phyloP scores from a whole-genome alignment of 2,888 invertebrate species.

The Sphaeridia pumilis region DNA sequence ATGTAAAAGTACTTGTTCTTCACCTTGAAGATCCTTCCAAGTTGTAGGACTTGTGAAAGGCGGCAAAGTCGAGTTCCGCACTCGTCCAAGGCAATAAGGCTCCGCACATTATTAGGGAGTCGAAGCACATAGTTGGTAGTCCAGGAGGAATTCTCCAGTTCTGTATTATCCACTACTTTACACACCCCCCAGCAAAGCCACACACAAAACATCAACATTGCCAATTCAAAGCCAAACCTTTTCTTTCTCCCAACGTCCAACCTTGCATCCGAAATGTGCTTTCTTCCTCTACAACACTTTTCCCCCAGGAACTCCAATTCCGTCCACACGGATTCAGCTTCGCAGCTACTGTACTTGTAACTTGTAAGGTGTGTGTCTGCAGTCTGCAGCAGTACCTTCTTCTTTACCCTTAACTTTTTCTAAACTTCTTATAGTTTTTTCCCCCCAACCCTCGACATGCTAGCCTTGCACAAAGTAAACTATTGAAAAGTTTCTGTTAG shows the following conservation, averaged over 20 bases:
- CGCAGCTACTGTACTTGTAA: neutral
- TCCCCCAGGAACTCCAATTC: neutral
- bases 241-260: conserved; percentile 2
- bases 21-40: too few relatives aligned
- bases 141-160: conserved; percentile 25
- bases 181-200: conserved; percentile 3
- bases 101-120: conserved; percentile 2
- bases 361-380: neutral
- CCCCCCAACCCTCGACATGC: too few relatives aligned
- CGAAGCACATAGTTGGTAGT: conserved; percentile 17
- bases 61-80: too few relatives aligned
- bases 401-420: neutral
- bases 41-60: too few relatives aligned
- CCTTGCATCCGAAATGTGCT: conserved; percentile 13
- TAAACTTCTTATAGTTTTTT: neutral
- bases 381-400: neutral
- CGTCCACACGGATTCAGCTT: neutral
- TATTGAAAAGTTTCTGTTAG: too few relatives aligned
- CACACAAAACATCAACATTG: conserved; percentile 27
- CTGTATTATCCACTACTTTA: too few relatives aligned
- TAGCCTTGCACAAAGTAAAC: too few relatives aligned
- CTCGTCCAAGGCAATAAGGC: too few relatives aligned
- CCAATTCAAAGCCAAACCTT: conserved; percentile 22
- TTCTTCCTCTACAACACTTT: conserved; percentile 2
- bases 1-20: too few relatives aligned